Conservation (phyloP, 2,797 vertebrate species). For the Rhadinocentrus ornatus region DNA sequence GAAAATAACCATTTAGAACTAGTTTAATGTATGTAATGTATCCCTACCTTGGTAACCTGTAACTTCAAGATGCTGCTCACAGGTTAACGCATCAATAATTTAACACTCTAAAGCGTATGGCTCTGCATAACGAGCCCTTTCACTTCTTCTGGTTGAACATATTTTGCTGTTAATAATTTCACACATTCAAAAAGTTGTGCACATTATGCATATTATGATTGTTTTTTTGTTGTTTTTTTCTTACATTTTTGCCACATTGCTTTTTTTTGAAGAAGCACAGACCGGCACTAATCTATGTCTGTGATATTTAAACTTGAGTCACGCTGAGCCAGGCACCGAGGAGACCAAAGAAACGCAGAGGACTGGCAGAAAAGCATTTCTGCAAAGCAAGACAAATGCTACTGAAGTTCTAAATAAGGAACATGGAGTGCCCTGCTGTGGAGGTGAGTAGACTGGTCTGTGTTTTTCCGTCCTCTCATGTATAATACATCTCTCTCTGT, state of each 20-base stretch:
- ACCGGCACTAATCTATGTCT: not conserved
- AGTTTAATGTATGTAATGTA: constrained; percentile 9
- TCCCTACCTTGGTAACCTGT: constrained; percentile 29
- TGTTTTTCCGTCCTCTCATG: constrained; percentile 81
- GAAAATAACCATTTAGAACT: too few relatives aligned
- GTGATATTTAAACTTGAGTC: constrained; percentile 20
- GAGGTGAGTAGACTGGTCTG: constrained; percentile 64
- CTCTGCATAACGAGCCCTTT: constrained; percentile 27
- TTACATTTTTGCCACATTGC: not conserved
- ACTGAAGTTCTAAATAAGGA: constrained; percentile 66
- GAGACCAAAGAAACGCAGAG: constrained; percentile 33
- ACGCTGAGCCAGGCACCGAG: constrained; percentile 19
- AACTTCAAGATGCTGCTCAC: constrained; percentile 42
- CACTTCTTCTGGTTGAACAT: constrained; percentile 14
- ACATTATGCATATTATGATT: not conserved
- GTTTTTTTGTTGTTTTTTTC: not conserved
- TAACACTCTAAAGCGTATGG: constrained; percentile 7
- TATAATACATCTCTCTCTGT: constrained; percentile 82
- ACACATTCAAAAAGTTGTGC: not conserved
- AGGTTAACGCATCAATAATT: constrained; percentile 45
- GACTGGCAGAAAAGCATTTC: constrained; percentile 19
- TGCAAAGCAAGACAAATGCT: constrained; percentile 48
- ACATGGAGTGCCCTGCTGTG: constrained; percentile 40
- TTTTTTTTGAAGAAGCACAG: not conserved
- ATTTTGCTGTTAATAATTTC: constrained; percentile 3